Conservation (phyloP, 2,113 vertebrate species). For the Microcebus lehilahytsara region DNA sequence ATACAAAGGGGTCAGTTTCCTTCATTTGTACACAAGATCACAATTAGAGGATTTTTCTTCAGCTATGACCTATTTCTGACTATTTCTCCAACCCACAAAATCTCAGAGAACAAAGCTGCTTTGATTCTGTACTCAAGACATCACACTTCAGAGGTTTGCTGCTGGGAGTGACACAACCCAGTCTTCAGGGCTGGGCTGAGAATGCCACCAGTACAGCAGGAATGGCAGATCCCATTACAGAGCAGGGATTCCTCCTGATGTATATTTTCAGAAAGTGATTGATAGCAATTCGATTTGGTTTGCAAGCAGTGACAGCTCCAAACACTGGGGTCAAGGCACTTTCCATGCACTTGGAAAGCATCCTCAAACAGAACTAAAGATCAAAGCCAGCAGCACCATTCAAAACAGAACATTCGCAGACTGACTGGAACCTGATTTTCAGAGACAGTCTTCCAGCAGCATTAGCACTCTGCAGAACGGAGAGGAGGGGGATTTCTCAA, state of each 20-base stretch:
- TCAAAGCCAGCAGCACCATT: background rate
- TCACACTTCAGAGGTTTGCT: background rate
- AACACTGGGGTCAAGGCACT: background rate
- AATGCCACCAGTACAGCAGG: background rate
- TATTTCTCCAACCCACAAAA: background rate
- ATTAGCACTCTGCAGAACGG: background rate
- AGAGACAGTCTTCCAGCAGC: background rate
- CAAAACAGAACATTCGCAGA: background rate
- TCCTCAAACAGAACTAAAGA: background rate
- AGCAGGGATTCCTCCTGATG: background rate
- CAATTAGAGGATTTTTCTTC: no score
- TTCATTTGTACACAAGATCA: no score
- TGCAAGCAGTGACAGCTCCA: background rate
- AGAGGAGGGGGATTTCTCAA: background rate
- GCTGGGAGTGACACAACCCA: background rate
- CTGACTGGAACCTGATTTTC: background rate
- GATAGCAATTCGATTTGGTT: background rate
- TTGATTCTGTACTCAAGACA: background rate
- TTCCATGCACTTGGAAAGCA: background rate
- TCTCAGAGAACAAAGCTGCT: background rate
- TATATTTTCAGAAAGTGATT: background rate
- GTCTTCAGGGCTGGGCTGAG: background rate
- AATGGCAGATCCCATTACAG: background rate
- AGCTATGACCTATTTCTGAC: constrained; percentile 52
- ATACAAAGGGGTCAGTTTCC: no score